A percentile compares a stretch with the other conserved stretches of the same genome.
These are phyloP conservation scores for Linnaemya tessellans DNA, from an alignment of 2,888 invertebrate genomes.

Conservation along the genomic window DNA sequence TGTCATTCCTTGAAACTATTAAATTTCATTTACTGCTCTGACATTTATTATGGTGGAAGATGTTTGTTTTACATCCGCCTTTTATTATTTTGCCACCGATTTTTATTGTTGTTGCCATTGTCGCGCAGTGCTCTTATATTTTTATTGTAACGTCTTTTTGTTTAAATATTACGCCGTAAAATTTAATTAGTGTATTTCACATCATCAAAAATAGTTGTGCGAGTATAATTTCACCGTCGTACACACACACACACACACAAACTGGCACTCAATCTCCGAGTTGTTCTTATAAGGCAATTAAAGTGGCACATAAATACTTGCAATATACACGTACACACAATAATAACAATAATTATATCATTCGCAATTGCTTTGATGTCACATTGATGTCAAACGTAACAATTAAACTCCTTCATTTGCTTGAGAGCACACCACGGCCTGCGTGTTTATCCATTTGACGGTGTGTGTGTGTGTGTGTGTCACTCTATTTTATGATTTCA, in stretches of 20 bases:
- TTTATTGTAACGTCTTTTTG: background rate
- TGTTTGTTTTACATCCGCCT: slow-evolving; percentile 12
- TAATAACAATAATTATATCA: slow-evolving; percentile 69
- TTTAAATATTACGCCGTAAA: slow-evolving; percentile 59
- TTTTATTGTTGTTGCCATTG: slow-evolving; percentile 34
- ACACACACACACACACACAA: slow-evolving; percentile 6
- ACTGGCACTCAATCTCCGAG: slow-evolving; percentile 2
- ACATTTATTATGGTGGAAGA: slow-evolving; percentile 65
- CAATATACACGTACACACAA: slow-evolving; percentile 24
- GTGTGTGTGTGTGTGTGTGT: background rate
- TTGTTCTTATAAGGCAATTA: slow-evolving; percentile 37
- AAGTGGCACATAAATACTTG: slow-evolving; percentile 43
- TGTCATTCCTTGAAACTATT: slow-evolving; percentile 52
- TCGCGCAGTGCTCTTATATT: slow-evolving; percentile 1
- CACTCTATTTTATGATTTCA: slow-evolving; percentile 50
- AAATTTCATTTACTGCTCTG: slow-evolving; percentile 67
- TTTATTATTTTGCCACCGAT: slow-evolving; percentile 39
- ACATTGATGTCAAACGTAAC: slow-evolving; percentile 70
- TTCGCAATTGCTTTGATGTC: slow-evolving; percentile 73
- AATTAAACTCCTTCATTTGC: slow-evolving; percentile 69
- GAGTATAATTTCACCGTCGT: slow-evolving; percentile 45
- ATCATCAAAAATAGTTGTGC: slow-evolving; percentile 57
- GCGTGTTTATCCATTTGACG: background rate
- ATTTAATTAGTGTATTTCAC: slow-evolving; percentile 69
- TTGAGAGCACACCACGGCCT: slow-evolving; percentile 51